Base-by-base conservation (phyloP, 2,888 invertebrate genomes). In the Dasypogon diadema region DNA sequence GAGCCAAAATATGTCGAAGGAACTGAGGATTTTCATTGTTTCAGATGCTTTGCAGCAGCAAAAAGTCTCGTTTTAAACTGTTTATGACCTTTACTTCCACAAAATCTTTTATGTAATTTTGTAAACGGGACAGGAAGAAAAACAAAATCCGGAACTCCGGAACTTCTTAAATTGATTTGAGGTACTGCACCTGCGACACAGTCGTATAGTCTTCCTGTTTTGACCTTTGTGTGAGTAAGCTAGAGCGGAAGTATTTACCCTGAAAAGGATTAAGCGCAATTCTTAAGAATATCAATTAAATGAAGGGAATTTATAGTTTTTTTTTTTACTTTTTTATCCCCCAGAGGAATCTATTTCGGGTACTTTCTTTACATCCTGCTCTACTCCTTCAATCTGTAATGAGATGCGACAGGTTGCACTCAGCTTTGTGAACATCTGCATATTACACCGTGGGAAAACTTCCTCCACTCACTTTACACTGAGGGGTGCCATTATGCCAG, bases 71-170 rank as follows among this genome's bases (percentile, higher is more conserved):
- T 21, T 48, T 63, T 63, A 42, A 63, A 63, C 63, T 37, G 63
- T 63, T 65, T 65, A 65, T 65, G 65, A 65, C 65, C 65, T 65
- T 46, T 65, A 12, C 48, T 73, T 73, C 72, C 72, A 56, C 55
- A 55, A 73, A 42, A 55, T 42, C 56, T 54, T 55, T 55, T 54
- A n/a, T 54, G 26, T 26, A 26, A 14, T 18, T 22, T 51, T 51
- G 24, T 51, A 72, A 55, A 42, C 16, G 42, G 42, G 56, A 72
- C 72, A 56, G 56, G 72, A 73, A 73, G 56, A 55, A n/a, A 37
- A 42, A 24, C 24, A 24, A 73, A 42, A 56, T 22, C 72, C 72
- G 72, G 72, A 73, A 73, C 72, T 73, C 22, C 37, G 37, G 60
- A 60, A 60, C 37, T 22, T 37, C 60, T 65, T 65, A 46, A 65